These are phyloP conservation scores for Eristalinus sepulchralis DNA, from an alignment of 2,888 invertebrate genomes.

Conservation along the genomic window DNA sequence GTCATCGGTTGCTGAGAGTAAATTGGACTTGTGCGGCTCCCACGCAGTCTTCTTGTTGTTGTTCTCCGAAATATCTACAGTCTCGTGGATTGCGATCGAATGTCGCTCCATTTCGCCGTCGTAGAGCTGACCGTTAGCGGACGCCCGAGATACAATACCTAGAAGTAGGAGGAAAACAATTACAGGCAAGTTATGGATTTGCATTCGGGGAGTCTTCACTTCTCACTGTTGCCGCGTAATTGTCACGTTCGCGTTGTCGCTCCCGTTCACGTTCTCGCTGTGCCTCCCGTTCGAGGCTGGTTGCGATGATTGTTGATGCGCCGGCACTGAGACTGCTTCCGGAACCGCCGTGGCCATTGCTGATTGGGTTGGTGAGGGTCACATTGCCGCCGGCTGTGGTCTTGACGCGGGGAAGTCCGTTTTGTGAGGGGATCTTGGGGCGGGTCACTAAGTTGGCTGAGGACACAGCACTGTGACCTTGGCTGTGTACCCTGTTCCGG, in stretches of 20 bases:
- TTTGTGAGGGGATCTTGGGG: constrained; percentile 74
- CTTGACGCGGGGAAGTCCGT: constrained; percentile 56
- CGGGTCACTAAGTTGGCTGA: constrained; percentile 80
- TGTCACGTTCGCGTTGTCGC: constrained; percentile 78
- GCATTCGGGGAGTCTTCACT: constrained; percentile 79
- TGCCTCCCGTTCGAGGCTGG: constrained; percentile 81
- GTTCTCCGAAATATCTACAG: constrained; percentile 72
- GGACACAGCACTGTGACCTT: constrained; percentile 79
- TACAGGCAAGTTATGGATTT: constrained; percentile 58
- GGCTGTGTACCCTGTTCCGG: constrained; percentile 79
- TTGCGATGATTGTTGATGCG: constrained; percentile 84
- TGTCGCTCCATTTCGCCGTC: constrained; percentile 81
- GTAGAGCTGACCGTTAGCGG: constrained; percentile 80
- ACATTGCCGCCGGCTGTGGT: constrained; percentile 75
- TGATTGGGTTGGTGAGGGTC: constrained; percentile 78
- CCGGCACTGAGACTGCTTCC: constrained; percentile 83
- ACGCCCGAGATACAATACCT: constrained; percentile 82
- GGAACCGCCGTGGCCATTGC: constrained; percentile 81
- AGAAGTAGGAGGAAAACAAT: constrained; percentile 69
- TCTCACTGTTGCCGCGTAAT: constrained; percentile 83
- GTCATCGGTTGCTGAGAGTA: constrained; percentile 77
- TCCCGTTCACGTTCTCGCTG: constrained; percentile 80
- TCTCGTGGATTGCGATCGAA: constrained; percentile 75
- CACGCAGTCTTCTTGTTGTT: constrained; percentile 76
- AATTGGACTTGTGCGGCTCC: constrained; percentile 79